These are phyloP conservation scores for Xenotilapia leptura DNA, from an alignment of 2,113 vertebrate species.

Conservation along the genomic window DNA sequence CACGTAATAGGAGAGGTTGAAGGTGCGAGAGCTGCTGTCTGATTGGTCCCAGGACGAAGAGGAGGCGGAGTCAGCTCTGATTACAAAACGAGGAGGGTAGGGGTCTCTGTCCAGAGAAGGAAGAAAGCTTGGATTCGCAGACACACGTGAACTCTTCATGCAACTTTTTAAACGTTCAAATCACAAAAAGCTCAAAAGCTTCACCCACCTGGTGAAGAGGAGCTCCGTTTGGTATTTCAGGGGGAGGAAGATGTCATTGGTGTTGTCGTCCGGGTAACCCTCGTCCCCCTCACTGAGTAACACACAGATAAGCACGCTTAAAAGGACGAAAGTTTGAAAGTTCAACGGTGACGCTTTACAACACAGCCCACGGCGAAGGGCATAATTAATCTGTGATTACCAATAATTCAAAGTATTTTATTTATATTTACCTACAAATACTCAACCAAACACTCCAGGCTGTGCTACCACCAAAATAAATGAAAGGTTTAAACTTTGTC, in stretches of 20 bases:
- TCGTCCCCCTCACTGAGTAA: slow-evolving; percentile 81
- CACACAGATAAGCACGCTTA: neutral
- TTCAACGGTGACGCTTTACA: neutral
- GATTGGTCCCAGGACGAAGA: slow-evolving; percentile 48
- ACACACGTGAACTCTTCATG: neutral
- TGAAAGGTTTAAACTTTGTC: neutral
- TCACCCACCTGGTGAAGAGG: slow-evolving; percentile 86
- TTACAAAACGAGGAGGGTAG: slow-evolving; percentile 77
- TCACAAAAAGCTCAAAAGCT: neutral
- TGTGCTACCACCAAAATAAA: neutral
- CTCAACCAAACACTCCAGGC: neutral
- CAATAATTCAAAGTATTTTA: neutral
- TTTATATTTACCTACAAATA: neutral
- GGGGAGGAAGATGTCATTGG: slow-evolving; percentile 71
- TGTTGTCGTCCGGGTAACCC: slow-evolving; percentile 80
- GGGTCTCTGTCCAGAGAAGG: slow-evolving; percentile 63
- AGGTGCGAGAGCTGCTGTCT: slow-evolving; percentile 59
- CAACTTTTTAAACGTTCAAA: neutral
- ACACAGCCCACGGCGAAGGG: rapidly evolving
- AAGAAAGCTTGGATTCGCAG: rapidly evolving
- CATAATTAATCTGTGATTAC: neutral
- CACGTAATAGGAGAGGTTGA: slow-evolving; percentile 79
- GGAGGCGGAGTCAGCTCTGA: slow-evolving; percentile 61
- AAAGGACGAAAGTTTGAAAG: rapidly evolving
- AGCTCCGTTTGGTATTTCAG: slow-evolving; percentile 86